Conservation (phyloP, 2,888 invertebrate species). For the Tillus elongatus region DNA sequence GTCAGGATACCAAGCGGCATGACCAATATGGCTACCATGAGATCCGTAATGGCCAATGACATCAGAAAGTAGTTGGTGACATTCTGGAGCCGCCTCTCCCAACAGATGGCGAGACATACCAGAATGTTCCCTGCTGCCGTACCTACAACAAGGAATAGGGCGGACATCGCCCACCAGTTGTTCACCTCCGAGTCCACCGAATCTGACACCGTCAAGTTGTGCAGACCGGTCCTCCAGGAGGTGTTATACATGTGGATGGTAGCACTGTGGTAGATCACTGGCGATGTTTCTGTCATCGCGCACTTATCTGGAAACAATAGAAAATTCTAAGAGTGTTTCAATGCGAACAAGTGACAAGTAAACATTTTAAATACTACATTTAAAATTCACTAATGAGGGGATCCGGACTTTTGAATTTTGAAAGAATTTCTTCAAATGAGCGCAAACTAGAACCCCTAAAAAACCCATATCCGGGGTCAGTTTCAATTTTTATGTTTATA, state of each 20-base stretch:
- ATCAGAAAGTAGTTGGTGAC: conserved; percentile 96
- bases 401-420: too few relatives aligned
- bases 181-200: conserved; percentile 37
- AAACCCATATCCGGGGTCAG: too few relatives aligned
- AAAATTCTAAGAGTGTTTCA: too few relatives aligned
- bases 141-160: conserved; percentile 67
- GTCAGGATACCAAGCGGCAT: conserved; percentile 90
- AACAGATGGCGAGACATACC: conserved; percentile 86
- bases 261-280: conserved; percentile 4
- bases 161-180: conserved; percentile 78
- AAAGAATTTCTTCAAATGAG: too few relatives aligned
- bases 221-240: background rate
- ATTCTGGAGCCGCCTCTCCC: conserved; percentile 88
- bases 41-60: conserved; percentile 90
- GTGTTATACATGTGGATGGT: background rate
- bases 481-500: too few relatives aligned
- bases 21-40: conserved; percentile 87
- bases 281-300: too few relatives aligned
- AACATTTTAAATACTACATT: too few relatives aligned
- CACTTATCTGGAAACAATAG: too few relatives aligned
- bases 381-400: too few relatives aligned
- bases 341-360: too few relatives aligned
- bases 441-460: too few relatives aligned
- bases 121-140: conserved; percentile 89
- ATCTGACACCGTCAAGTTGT: conserved; percentile 12